A percentile compares a stretch with the other conserved stretches of the same genome.
phyloP scores from a whole-genome alignment of 64 coral and sea anemone genomes.

The Anthopleura sola region DNA sequence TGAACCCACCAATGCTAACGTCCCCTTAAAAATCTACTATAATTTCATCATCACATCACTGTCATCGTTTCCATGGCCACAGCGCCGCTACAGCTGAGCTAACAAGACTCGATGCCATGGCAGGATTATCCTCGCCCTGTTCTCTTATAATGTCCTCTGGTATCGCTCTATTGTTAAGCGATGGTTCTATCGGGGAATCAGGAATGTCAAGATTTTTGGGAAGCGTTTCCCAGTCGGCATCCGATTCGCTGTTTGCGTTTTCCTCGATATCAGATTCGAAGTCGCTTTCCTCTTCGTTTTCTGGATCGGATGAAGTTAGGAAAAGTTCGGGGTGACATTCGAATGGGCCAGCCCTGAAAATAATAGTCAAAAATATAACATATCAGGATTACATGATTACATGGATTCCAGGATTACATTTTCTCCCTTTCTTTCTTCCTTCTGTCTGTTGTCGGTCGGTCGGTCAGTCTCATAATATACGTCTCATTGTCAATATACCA shows the following conservation, averaged over 20 bases:
- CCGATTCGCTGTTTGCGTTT: constrained; percentile 69
- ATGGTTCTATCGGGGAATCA: not conserved
- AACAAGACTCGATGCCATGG: constrained; percentile 60
- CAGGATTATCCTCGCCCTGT: constrained; percentile 34
- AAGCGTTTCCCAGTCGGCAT: constrained; percentile 92
- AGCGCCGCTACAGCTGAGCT: constrained; percentile 89
- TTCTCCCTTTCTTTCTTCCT: not conserved
- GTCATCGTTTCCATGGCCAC: constrained; percentile 87
- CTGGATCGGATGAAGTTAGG: constrained; percentile 48
- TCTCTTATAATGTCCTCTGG: constrained; percentile 11
- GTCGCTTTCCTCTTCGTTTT: constrained; percentile 39
- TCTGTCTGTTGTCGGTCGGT: too few species aligned
- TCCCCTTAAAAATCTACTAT: not conserved
- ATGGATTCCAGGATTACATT: too few species aligned
- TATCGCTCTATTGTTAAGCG: not conserved
- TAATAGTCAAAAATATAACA: not conserved
- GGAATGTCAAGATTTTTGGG: constrained; percentile 49
- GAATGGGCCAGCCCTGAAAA: constrained; percentile 68
- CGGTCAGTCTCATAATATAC: too few species aligned
- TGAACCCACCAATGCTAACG: too few species aligned
- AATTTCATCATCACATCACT: not conserved
- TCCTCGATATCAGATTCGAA: constrained; percentile 52
- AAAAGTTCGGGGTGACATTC: constrained; percentile 75
- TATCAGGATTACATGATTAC: not conserved
- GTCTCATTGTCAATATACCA: too few species aligned